Percentiles rank a stretch among this genome's conserved stretches.
Conservation (phyloP, 1,140 invertebrate genomes). For the Bactericera cockerelli region DNA sequence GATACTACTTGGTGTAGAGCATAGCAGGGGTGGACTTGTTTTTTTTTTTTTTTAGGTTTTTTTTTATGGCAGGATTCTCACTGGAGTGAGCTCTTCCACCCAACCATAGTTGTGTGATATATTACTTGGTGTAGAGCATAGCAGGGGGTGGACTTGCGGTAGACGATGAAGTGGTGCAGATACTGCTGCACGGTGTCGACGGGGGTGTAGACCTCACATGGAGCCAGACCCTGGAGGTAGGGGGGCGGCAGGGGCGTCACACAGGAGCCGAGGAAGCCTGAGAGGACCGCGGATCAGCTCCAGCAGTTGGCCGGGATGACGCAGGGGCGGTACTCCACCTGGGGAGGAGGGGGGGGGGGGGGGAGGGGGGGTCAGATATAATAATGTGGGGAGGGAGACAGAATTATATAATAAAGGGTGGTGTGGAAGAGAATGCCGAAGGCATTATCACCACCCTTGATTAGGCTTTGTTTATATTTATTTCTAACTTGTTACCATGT, state of each 20-base stretch:
- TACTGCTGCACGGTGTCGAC: conserved; percentile 90
- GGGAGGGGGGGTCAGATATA: conserved; percentile 9
- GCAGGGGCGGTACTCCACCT: conserved; percentile 87
- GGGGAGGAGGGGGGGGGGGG: conserved; percentile 21
- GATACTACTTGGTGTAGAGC: too few species aligned
- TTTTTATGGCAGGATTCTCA: too few species aligned
- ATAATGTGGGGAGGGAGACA: background rate
- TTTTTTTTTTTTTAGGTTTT: too few species aligned
- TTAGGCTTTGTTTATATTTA: too few species aligned
- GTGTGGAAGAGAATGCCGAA: too few species aligned
- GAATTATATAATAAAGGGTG: background rate
- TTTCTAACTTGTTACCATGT: too few species aligned
- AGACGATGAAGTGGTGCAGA: conserved; percentile 82
- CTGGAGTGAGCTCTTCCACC: too few species aligned
- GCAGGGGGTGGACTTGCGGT: conserved; percentile 49
- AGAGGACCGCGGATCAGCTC: conserved; percentile 83
- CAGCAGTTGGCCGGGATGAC: conserved; percentile 72
- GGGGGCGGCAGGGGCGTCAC: conserved; percentile 44
- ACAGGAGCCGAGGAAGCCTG: conserved; percentile 71
- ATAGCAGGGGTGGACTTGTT: too few species aligned
- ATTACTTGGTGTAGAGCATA: background rate
- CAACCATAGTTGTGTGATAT: too few species aligned
- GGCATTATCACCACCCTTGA: too few species aligned
- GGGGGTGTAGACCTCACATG: conserved; percentile 73
- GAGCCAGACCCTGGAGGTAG: conserved; percentile 52